Conservation (phyloP, 2,113 vertebrate species). For the Pterocles gutturalis region DNA sequence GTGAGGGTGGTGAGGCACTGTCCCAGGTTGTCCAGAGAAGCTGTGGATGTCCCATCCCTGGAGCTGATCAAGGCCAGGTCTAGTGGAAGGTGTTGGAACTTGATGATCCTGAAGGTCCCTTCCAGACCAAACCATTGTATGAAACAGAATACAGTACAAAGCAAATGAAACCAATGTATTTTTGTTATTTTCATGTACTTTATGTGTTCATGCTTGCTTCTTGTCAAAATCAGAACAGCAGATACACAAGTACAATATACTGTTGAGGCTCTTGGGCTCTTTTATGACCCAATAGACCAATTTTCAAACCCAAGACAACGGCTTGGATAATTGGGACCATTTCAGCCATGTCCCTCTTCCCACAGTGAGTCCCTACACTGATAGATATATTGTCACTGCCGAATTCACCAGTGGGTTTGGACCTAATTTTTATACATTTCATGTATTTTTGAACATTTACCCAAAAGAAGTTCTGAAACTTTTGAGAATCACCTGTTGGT, state of each 20-base stretch:
- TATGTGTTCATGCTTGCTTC: background rate
- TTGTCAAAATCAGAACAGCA: background rate
- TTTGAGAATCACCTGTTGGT: background rate
- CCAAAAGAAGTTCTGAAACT: background rate
- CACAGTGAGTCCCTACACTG: background rate
- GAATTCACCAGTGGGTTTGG: background rate
- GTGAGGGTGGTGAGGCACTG: too few species aligned
- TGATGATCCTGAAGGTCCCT: too few species aligned
- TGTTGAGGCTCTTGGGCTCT: accelerated
- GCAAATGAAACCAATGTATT: background rate
- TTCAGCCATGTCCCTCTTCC: background rate
- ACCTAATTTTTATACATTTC: background rate
- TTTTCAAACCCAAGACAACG: background rate
- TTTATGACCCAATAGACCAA: background rate
- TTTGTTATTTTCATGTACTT: background rate
- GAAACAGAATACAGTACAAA: background rate
- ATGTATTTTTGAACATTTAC: background rate
- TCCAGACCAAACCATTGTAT: too few species aligned
- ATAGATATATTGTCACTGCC: accelerated
- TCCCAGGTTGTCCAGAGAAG: too few species aligned
- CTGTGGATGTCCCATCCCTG: too few species aligned
- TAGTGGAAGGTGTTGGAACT: too few species aligned
- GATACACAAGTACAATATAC: background rate
- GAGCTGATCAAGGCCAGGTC: too few species aligned
- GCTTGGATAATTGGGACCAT: background rate